Percentiles rank a stretch among this genome's conserved stretches.
Conservation (phyloP, 2,797 vertebrate genomes). For the Eutrigla gurnardus region DNA sequence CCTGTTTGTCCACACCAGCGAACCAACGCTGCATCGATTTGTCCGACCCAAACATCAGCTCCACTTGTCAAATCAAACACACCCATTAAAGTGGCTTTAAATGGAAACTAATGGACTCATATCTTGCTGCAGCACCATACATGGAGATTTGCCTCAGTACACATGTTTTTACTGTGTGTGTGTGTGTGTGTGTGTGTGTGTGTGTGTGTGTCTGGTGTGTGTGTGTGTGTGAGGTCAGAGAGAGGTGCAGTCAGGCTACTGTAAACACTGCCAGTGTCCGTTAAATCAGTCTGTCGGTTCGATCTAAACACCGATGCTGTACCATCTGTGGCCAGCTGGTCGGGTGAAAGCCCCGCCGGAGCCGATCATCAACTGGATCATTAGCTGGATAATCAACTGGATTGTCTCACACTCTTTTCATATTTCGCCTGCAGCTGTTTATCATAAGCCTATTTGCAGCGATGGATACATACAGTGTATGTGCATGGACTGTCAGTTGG, state of each 20-base stretch:
- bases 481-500: neutral
- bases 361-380: constrained; percentile 50
- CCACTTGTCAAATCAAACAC: constrained; percentile 35
- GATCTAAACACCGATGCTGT: constrained; percentile 53
- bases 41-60: constrained; percentile 32
- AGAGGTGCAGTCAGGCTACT: constrained; percentile 43
- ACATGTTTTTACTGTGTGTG: neutral
- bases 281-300: constrained; percentile 51
- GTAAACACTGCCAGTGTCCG: constrained; percentile 63
- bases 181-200: neutral
- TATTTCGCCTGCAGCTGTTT: constrained; percentile 34
- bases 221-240: constrained; percentile 41
- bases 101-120: constrained; percentile 59
- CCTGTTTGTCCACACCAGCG: neutral
- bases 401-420: constrained; percentile 32
- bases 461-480: neutral
- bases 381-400: constrained; percentile 59
- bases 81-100: constrained; percentile 35
- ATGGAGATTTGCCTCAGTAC: constrained; percentile 43
- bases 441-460: constrained; percentile 13
- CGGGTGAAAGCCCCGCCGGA: constrained; percentile 38
- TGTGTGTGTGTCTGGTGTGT: neutral
- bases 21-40: constrained; percentile 29
- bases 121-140: constrained; percentile 39
- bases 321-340: constrained; percentile 70